These are phyloP conservation scores for Coecobrya sp. DNA, from an alignment of 2,888 invertebrate genomes.

Conservation along the genomic window DNA sequence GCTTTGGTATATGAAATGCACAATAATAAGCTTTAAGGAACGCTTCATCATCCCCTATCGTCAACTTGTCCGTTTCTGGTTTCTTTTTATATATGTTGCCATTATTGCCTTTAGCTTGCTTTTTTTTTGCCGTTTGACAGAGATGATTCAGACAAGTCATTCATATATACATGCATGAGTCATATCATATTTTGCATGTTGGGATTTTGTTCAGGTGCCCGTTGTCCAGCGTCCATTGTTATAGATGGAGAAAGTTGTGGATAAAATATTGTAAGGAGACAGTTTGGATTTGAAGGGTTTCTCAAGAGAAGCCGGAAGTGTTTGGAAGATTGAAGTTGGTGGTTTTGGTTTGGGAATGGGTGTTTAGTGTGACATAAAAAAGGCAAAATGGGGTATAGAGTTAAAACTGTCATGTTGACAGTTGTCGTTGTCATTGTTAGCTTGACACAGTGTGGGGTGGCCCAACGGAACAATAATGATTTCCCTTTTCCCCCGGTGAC, in stretches of 20 bases:
- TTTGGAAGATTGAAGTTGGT: neutral
- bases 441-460: neutral
- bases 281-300: neutral
- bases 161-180: constrained; percentile 11
- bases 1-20: constrained; percentile 4
- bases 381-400: neutral
- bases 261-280: neutral
- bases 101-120: too few species aligned
- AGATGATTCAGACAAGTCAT: constrained; percentile 15
- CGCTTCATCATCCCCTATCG: constrained; percentile 26
- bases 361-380: neutral
- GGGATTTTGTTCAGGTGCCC: constrained; percentile 15
- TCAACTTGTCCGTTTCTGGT: constrained; percentile 63
- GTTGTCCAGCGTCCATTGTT: constrained; percentile 38
- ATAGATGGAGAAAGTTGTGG: neutral
- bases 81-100: neutral
- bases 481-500: constrained; percentile 75
- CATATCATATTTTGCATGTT: constrained; percentile 52
- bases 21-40: constrained; percentile 9
- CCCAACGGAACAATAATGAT: constrained; percentile 58
- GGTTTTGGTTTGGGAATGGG: constrained; percentile 7
- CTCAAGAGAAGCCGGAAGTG: neutral
- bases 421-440: neutral
- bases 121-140: constrained; percentile 40
- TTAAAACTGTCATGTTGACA: constrained; percentile 19